Evolutionary conservation across 2,888 invertebrate species (phyloP).

Genomic region (Lithophane socia): DNA sequence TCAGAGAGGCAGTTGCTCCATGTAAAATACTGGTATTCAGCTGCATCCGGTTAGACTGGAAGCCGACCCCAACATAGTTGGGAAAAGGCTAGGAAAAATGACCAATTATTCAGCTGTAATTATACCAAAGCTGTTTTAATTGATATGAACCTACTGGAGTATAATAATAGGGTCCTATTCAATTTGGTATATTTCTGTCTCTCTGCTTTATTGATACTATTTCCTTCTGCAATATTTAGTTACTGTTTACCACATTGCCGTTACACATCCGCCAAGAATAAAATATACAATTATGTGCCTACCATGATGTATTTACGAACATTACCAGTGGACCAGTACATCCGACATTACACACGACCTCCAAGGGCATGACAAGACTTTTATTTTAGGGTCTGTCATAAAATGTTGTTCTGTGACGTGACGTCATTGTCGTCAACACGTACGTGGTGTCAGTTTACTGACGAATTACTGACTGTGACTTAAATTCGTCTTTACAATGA

Average conservation of each 20-base stretch:
- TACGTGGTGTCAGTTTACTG: constrained; percentile 56
- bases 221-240: constrained; percentile 37
- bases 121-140: not conserved
- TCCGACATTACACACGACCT: constrained; percentile 50
- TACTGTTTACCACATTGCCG: constrained; percentile 7
- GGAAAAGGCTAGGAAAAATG: no score
- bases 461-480: constrained; percentile 20
- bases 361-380: constrained; percentile 57
- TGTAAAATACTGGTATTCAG: no score
- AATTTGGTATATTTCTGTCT: constrained; percentile 18
- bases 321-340: constrained; percentile 40
- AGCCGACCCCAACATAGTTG: no score
- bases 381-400: constrained; percentile 65
- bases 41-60: no score
- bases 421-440: constrained; percentile 46
- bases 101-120: no score
- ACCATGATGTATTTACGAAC: constrained; percentile 41
- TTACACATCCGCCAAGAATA: constrained; percentile 41
- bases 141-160: not conserved
- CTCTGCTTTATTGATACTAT: constrained; percentile 12
- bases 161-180: not conserved
- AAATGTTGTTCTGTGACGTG: constrained; percentile 28
- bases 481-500: not conserved
- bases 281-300: constrained; percentile 14
- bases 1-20: no score